phyloP scores from a whole-genome alignment of 2,888 invertebrate genomes.

The Chelonus formosanus region DNA sequence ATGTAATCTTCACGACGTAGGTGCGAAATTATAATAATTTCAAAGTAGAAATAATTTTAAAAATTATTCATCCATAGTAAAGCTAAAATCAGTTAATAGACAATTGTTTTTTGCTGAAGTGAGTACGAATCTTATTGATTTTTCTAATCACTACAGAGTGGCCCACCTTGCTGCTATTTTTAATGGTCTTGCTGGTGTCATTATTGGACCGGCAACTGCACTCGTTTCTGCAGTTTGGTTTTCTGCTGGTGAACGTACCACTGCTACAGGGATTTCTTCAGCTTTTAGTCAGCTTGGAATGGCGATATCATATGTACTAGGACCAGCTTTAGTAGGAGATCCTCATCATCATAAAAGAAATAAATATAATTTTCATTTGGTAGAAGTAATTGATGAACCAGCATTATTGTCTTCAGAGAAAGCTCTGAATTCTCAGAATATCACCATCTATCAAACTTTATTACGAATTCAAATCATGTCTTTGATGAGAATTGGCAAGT shows the following conservation, averaged over 20 bases:
- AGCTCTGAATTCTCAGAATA: no score
- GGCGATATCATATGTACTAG: conserved; percentile 52
- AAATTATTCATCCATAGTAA: background rate
- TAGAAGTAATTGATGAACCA: no score
- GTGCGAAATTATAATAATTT: conserved; percentile 34
- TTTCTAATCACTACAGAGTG: conserved; percentile 42
- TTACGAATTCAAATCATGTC: conserved; percentile 46
- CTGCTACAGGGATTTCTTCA: conserved; percentile 61
- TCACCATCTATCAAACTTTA: conserved; percentile 6
- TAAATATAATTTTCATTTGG: background rate
- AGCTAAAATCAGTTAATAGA: no score
- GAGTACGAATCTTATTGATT: no score
- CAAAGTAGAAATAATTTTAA: background rate
- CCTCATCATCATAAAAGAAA: background rate
- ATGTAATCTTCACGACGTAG: conserved; percentile 50
- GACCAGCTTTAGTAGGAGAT: conserved; percentile 43
- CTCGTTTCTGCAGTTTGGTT: conserved; percentile 65
- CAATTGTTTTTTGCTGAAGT: no score
- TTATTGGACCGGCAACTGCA: conserved; percentile 61
- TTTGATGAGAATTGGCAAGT: conserved; percentile 48
- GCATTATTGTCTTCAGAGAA: no score
- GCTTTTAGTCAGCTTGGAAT: conserved; percentile 52
- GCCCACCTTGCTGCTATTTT: conserved; percentile 60
- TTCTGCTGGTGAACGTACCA: conserved; percentile 63
- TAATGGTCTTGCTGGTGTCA: conserved; percentile 63